These are phyloP conservation scores for Trematomus bernacchii DNA, from an alignment of 2,797 vertebrate species.

Conservation along the genomic window DNA sequence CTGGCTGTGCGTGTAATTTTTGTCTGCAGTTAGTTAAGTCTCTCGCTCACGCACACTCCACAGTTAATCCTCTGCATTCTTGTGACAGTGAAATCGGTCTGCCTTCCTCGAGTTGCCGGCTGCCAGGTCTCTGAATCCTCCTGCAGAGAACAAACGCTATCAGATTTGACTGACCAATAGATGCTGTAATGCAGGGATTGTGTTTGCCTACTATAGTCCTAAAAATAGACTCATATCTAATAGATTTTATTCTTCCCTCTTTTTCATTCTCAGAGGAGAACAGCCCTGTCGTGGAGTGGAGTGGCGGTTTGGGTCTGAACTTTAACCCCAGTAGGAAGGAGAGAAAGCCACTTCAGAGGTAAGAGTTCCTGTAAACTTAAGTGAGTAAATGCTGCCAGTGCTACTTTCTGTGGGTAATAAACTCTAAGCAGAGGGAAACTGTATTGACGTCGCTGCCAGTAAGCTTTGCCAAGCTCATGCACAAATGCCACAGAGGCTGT, in stretches of 20 bases:
- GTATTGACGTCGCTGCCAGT: conserved; percentile 26
- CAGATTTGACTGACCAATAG: conserved; percentile 33
- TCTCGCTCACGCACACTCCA: conserved; percentile 45
- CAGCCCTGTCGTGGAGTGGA: conserved; percentile 44
- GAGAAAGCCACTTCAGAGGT: conserved; percentile 74
- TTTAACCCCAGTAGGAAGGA: conserved; percentile 65
- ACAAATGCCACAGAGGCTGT: conserved; percentile 11
- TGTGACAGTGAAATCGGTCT: conserved; percentile 53
- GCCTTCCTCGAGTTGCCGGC: conserved; percentile 38
- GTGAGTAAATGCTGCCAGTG: conserved; percentile 26
- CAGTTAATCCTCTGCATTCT: conserved; percentile 73
- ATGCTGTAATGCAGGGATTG: neutral
- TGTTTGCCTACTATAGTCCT: conserved; percentile 11
- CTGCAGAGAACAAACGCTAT: conserved; percentile 38
- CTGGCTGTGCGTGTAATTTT: conserved; percentile 37
- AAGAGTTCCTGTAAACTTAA: conserved; percentile 64
- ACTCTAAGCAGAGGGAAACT: neutral
- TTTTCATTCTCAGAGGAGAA: conserved; percentile 53
- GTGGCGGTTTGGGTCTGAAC: conserved; percentile 60
- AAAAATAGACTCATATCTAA: conserved; percentile 41
- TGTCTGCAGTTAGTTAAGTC: conserved; percentile 50
- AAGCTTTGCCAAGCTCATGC: conserved; percentile 16
- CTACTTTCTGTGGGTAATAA: conserved; percentile 40
- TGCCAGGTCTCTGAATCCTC: conserved; percentile 30
- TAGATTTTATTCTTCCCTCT: conserved; percentile 19